These are phyloP conservation scores for Limnephilus auricula DNA, from an alignment of 2,888 invertebrate genomes.

Conservation along the genomic window DNA sequence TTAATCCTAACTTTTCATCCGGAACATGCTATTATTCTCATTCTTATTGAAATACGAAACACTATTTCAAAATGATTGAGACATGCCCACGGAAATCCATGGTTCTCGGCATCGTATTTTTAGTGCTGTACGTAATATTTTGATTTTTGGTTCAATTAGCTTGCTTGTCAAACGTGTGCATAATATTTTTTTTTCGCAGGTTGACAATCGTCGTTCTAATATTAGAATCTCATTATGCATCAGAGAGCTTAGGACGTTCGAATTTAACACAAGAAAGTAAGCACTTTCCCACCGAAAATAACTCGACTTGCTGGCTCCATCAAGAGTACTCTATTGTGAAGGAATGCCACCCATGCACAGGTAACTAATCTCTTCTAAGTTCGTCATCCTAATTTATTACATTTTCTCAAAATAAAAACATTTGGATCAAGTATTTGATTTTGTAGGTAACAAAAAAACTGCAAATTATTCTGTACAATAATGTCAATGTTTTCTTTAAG, in stretches of 20 bases:
- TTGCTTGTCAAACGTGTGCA: background rate
- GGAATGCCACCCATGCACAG: constrained; percentile 91
- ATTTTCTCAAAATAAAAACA: background rate
- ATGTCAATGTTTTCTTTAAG: constrained; percentile 72
- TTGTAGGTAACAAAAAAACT: background rate
- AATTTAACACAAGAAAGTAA: constrained; percentile 80
- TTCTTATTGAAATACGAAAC: constrained; percentile 28
- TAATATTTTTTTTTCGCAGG: constrained; percentile 75
- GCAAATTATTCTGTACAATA: background rate
- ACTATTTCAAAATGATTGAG: constrained; percentile 82
- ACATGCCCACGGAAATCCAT: constrained; percentile 90
- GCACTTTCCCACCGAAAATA: constrained; percentile 85
- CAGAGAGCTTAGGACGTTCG: constrained; percentile 77
- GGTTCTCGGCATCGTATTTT: constrained; percentile 85
- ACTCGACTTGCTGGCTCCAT: constrained; percentile 86
- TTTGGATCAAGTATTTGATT: background rate
- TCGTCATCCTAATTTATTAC: background rate
- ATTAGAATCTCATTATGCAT: constrained; percentile 84
- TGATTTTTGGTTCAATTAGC: background rate
- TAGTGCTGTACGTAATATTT: constrained; percentile 83
- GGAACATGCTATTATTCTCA: constrained; percentile 22
- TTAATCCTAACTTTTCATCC: background rate
- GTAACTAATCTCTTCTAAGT: constrained; percentile 71
- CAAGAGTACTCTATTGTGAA: constrained; percentile 85
- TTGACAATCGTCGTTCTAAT: constrained; percentile 89